Evolutionary conservation across 2,888 invertebrate genomes (phyloP).

Genomic region (Zonitis immaculata): DNA sequence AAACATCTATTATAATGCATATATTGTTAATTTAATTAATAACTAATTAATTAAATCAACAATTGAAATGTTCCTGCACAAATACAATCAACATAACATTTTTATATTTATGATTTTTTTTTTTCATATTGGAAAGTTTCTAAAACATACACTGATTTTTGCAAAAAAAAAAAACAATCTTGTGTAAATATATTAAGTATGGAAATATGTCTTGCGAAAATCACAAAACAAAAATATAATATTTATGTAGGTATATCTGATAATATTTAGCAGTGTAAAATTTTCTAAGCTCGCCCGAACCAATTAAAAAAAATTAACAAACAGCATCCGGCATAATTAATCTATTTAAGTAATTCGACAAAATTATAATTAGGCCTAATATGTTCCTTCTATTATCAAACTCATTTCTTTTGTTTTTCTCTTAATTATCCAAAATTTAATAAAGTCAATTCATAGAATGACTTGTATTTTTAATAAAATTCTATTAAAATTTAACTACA

Average conservation of each 20-base stretch:
- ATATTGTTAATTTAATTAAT: neutral
- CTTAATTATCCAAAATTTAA: neutral
- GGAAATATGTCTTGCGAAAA: neutral
- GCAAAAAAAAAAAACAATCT: neutral
- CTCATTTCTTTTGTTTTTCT: slow-evolving; percentile 9
- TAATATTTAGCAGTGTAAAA: neutral
- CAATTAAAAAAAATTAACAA: too few species aligned
- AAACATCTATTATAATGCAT: neutral
- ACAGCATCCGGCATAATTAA: too few species aligned
- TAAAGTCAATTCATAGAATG: slow-evolving; percentile 45
- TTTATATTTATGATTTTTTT: neutral
- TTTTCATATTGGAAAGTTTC: neutral
- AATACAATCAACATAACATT: neutral
- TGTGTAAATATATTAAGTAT: neutral
- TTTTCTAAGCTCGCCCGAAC: too few species aligned
- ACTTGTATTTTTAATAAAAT: slow-evolving; percentile 31
- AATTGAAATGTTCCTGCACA: neutral
- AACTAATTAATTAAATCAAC: neutral
- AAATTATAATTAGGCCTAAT: slow-evolving; percentile 24
- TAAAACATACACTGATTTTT: neutral
- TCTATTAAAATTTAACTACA: slow-evolving; percentile 38
- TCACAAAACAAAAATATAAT: neutral
- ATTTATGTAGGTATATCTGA: neutral
- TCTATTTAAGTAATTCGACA: too few species aligned
- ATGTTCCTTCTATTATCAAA: too few species aligned